Percentiles rank a stretch among this genome's conserved stretches.
These are phyloP conservation scores for Orycteropus afer DNA, from an alignment of 2,113 vertebrate genomes.

Conservation along the genomic window DNA sequence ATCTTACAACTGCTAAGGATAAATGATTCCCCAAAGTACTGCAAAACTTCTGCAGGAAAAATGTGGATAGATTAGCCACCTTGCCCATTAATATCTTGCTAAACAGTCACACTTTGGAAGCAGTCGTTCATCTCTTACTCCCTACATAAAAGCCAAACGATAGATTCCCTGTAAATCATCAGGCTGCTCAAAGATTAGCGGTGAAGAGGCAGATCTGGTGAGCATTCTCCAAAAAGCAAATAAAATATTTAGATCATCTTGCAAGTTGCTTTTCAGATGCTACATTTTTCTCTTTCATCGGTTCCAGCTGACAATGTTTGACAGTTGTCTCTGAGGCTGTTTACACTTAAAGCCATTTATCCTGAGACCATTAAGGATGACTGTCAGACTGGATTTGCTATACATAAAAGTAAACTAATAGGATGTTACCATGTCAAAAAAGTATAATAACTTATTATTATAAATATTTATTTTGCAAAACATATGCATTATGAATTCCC, in stretches of 20 bases:
- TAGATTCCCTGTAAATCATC: slow-evolving; percentile 74
- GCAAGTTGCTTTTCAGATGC: slow-evolving; percentile 66
- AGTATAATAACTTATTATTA: background rate
- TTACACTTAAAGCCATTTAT: slow-evolving; percentile 50
- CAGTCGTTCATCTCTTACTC: slow-evolving; percentile 72
- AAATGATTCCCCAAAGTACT: slow-evolving; percentile 79
- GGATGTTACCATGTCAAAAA: background rate
- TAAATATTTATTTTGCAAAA: slow-evolving; percentile 17
- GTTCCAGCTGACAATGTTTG: slow-evolving; percentile 23
- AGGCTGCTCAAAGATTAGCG: slow-evolving; percentile 61
- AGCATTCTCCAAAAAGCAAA: slow-evolving; percentile 60
- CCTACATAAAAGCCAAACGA: slow-evolving; percentile 70
- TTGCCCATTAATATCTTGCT: slow-evolving; percentile 80
- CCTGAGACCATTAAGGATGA: slow-evolving; percentile 33
- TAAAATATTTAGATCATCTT: slow-evolving; percentile 73
- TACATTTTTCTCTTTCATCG: slow-evolving; percentile 5
- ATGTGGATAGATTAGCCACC: slow-evolving; percentile 78
- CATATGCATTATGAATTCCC: background rate
- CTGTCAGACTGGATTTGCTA: background rate
- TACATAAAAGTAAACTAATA: background rate
- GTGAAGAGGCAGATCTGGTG: slow-evolving; percentile 55
- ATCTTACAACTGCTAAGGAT: slow-evolving; percentile 76
- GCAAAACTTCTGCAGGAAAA: slow-evolving; percentile 79
- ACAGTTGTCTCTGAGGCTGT: background rate
- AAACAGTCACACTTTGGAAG: slow-evolving; percentile 78